Conservation (phyloP, 2,797 vertebrate genomes). For the Sibirionetta formosa region DNA sequence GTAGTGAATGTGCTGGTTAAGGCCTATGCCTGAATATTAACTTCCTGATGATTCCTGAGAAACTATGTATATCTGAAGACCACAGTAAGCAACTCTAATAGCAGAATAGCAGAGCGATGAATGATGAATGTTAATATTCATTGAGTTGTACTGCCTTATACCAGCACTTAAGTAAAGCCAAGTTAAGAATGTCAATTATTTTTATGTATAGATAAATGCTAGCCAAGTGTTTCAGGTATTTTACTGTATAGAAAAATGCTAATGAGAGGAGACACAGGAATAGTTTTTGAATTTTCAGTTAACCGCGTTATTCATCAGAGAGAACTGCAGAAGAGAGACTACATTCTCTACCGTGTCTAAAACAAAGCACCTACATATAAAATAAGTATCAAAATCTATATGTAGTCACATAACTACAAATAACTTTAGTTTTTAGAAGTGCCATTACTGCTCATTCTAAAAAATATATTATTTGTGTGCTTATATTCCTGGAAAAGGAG, state of each 20-base stretch:
- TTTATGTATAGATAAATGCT: neutral
- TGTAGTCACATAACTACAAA: neutral
- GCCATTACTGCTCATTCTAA: neutral
- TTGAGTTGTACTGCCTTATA: neutral
- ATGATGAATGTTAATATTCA: neutral
- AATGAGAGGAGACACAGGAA: neutral
- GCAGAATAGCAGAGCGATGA: neutral
- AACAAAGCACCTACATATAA: neutral
- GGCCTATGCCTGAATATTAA: neutral
- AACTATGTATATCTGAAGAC: neutral
- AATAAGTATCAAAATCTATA: neutral
- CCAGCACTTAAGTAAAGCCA: neutral
- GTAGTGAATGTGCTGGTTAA: neutral
- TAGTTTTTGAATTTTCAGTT: slow-evolving; percentile 36
- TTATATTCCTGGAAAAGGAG: neutral
- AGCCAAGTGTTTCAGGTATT: neutral
- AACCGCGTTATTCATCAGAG: slow-evolving; percentile 19
- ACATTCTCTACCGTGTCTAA: neutral
- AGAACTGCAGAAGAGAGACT: neutral
- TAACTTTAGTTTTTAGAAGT: neutral
- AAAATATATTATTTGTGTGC: neutral
- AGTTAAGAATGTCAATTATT: slow-evolving; percentile 2
- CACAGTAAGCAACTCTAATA: neutral
- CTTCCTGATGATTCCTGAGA: neutral
- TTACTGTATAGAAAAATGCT: neutral